Evolutionary conservation across 2,888 invertebrate species (phyloP).

Genomic region (Acanthopleura granulata): DNA sequence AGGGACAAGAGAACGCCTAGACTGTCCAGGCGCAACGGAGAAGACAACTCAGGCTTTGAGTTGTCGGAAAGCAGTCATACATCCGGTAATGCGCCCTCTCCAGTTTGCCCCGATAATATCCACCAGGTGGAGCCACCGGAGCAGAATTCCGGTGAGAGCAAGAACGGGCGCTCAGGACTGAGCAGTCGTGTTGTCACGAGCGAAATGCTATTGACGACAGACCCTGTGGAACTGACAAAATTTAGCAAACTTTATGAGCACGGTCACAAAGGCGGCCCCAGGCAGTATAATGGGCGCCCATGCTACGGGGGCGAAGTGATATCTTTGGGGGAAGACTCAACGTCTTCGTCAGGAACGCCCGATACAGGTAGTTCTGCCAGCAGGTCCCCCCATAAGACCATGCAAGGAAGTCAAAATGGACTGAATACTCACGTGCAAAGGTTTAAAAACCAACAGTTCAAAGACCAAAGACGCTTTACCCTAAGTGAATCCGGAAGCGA

Average conservation of each 20-base stretch:
- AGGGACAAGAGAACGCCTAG: neutral
- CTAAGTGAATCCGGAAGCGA: neutral
- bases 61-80: neutral
- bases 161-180: neutral
- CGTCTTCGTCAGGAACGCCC: neutral
- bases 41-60: neutral
- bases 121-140: neutral
- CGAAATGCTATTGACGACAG: neutral
- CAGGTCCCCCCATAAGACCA: neutral
- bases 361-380: neutral
- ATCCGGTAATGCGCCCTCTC: neutral
- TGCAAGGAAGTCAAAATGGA: neutral
- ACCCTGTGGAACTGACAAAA: neutral
- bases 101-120: neutral
- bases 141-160: neutral
- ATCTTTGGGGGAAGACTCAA: neutral
- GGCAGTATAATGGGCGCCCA: neutral
- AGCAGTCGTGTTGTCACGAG: neutral
- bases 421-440: neutral
- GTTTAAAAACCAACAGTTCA: too few relatives aligned
- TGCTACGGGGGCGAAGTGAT: neutral
- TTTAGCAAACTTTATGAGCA: neutral
- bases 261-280: neutral
- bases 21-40: neutral
- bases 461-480: neutral